phyloP scores from a whole-genome alignment of 2,113 vertebrate species.

The Crotalus viridis region DNA sequence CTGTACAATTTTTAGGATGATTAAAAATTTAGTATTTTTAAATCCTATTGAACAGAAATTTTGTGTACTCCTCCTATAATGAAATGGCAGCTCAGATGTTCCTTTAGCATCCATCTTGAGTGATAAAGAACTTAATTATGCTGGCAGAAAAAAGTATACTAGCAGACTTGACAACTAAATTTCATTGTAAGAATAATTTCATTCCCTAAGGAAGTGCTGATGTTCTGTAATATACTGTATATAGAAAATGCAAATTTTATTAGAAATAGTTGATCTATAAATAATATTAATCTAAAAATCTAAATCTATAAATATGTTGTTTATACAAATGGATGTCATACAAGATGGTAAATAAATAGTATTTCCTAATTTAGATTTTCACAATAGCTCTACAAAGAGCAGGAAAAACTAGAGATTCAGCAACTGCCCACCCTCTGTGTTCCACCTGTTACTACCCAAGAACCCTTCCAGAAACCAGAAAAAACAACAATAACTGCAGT shows the following conservation, averaged over 20 bases:
- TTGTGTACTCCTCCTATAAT: not conserved
- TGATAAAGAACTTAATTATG: not conserved
- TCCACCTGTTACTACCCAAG: conserved; percentile 31
- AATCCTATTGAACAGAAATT: not conserved
- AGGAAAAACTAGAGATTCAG: not conserved
- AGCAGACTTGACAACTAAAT: not conserved
- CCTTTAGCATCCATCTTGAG: not conserved
- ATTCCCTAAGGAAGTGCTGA: not conserved
- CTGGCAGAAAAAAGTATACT: not conserved
- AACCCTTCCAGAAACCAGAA: conserved; percentile 22
- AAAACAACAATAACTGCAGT: conserved; percentile 32
- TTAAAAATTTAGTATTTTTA: not conserved
- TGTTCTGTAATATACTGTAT: not conserved
- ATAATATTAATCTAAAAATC: not conserved
- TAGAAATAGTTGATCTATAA: not conserved
- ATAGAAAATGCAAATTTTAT: not conserved
- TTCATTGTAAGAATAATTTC: not conserved
- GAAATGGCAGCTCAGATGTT: not conserved
- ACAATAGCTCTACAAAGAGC: not conserved
- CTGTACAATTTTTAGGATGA: not conserved
- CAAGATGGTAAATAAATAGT: not conserved
- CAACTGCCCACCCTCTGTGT: not conserved
- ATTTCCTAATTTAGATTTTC: not conserved
- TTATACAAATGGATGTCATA: not conserved
- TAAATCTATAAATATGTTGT: not conserved